phyloP scores from a whole-genome alignment of 2,797 vertebrate genomes.

The Lindbergichthys nudifrons region DNA sequence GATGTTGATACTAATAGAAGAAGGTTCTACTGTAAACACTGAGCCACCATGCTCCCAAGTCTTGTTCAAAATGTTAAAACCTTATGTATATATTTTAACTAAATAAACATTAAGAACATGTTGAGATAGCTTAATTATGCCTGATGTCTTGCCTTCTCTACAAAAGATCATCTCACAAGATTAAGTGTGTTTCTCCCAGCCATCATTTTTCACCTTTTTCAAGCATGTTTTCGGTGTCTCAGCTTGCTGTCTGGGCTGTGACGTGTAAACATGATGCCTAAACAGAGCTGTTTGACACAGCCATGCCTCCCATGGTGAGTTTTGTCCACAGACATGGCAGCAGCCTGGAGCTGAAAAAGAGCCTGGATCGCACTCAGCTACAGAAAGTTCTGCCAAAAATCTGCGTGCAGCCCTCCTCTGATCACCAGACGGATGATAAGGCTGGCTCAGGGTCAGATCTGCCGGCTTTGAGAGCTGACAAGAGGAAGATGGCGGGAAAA shows the following conservation, averaged over 20 bases:
- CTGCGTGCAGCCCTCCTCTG: constrained; percentile 12
- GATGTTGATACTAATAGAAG: neutral
- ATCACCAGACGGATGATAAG: constrained; percentile 56
- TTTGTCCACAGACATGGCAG: constrained; percentile 23
- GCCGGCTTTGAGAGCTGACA: constrained; percentile 31
- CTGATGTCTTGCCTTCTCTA: neutral
- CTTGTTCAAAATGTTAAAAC: neutral
- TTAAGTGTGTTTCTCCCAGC: neutral
- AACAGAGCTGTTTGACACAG: constrained; percentile 15
- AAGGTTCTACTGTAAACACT: neutral
- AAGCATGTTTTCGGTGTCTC: neutral
- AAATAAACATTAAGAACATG: too few relatives aligned
- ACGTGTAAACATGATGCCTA: neutral
- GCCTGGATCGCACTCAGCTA: constrained; percentile 37
- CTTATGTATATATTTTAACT: too few relatives aligned
- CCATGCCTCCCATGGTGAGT: constrained; percentile 3
- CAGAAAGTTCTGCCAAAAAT: constrained; percentile 36
- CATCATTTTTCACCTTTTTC: neutral
- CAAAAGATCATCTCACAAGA: neutral
- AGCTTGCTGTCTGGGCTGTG: neutral
- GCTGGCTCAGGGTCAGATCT: constrained; percentile 39
- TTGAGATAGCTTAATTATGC: neutral
- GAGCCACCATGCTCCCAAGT: neutral
- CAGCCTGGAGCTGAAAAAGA: constrained; percentile 20
- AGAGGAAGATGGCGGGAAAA: constrained; percentile 5